These are phyloP conservation scores for Pasiphila rectangulata DNA, from an alignment of 2,888 invertebrate species.

Conservation along the genomic window DNA sequence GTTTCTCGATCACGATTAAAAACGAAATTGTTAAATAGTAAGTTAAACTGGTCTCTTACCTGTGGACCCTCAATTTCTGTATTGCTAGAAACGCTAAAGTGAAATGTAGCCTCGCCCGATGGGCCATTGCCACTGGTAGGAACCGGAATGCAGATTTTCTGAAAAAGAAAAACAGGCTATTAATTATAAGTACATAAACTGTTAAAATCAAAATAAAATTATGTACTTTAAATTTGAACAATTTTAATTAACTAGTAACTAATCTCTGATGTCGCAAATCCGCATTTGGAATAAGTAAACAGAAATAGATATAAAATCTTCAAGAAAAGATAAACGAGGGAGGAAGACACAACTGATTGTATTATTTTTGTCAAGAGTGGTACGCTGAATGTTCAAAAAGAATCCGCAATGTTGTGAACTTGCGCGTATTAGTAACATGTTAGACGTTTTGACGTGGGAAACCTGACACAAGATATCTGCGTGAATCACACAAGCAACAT, in stretches of 20 bases:
- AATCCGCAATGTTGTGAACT: slow-evolving; percentile 39
- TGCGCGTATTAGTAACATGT: slow-evolving; percentile 42
- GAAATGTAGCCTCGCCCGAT: slow-evolving; percentile 81
- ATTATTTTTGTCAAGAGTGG: slow-evolving; percentile 33
- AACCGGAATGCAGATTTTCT: slow-evolving; percentile 89
- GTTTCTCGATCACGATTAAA: slow-evolving; percentile 2
- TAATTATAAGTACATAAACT: no score
- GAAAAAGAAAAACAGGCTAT: slow-evolving; percentile 61
- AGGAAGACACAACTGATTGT: slow-evolving; percentile 14
- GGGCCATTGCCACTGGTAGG: slow-evolving; percentile 80
- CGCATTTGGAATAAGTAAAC: slow-evolving; percentile 4
- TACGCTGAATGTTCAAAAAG: slow-evolving; percentile 46
- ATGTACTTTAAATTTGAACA: no score
- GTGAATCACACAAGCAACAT: slow-evolving; percentile 49
- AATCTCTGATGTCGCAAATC: no score
- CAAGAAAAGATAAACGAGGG: slow-evolving; percentile 21
- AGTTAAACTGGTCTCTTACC: slow-evolving; percentile 44
- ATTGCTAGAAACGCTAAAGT: slow-evolving; percentile 89
- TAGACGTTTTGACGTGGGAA: slow-evolving; percentile 50
- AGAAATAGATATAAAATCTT: slow-evolving; percentile 18
- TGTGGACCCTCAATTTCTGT: slow-evolving; percentile 90
- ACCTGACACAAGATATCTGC: slow-evolving; percentile 52
- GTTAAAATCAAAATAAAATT: no score
- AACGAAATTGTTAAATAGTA: background rate
- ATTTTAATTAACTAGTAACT: no score